Evolutionary conservation across 2,888 invertebrate species (phyloP).

Genomic region (Hirtodrosophila duncani): DNA sequence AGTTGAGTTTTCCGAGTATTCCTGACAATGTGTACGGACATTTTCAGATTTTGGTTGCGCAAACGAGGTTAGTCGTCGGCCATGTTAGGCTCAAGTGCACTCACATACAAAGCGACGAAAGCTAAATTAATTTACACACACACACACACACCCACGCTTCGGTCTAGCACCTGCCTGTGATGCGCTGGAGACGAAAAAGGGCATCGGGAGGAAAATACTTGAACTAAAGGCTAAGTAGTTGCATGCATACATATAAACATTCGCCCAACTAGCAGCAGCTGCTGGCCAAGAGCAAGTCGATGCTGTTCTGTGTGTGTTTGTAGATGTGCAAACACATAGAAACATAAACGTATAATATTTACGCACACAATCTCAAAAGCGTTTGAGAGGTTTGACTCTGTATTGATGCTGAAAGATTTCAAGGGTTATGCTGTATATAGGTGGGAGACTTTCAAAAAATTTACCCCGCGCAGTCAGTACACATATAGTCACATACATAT

Average conservation of each 20-base stretch:
- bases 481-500: too few relatives aligned
- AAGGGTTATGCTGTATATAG: too few relatives aligned
- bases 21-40: too few relatives aligned
- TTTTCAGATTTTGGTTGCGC: conserved; percentile 31
- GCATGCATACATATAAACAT: conserved; percentile 66
- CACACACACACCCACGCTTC: conserved; percentile 27
- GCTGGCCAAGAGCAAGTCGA: conserved; percentile 25
- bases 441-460: too few relatives aligned
- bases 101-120: conserved; percentile 63
- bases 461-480: too few relatives aligned
- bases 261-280: conserved; percentile 31
- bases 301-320: too few relatives aligned
- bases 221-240: conserved; percentile 69
- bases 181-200: conserved; percentile 13
- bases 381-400: too few relatives aligned
- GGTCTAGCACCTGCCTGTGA: conserved; percentile 57
- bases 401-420: too few relatives aligned
- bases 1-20: conserved; percentile 26
- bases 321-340: background rate
- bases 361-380: too few relatives aligned
- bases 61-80: conserved; percentile 30
- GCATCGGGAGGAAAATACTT: conserved; percentile 45
- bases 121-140: conserved; percentile 54
- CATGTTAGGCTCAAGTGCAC: conserved; percentile 51
- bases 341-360: too few relatives aligned